phyloP scores from a whole-genome alignment of 2,113 vertebrate species.

The Ivindomyrus marchei region DNA sequence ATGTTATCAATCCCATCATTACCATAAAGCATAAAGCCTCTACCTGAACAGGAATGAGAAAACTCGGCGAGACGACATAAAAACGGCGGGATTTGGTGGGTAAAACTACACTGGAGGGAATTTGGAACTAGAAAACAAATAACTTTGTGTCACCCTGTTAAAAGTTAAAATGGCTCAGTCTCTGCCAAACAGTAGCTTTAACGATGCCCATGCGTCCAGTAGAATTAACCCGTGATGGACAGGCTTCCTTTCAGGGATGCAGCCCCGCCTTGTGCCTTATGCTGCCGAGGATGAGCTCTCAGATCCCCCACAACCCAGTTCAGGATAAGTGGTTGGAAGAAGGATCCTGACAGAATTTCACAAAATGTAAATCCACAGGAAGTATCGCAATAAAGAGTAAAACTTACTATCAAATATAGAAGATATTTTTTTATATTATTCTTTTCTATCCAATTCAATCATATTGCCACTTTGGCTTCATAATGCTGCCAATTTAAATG shows the following conservation, averaged over 20 bases:
- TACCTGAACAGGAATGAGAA: too few relatives aligned
- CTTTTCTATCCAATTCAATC: not conserved
- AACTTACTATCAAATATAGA: not conserved
- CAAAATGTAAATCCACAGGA: not conserved
- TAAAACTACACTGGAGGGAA: too few relatives aligned
- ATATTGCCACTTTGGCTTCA: not conserved
- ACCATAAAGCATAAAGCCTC: too few relatives aligned
- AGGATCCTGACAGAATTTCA: not conserved
- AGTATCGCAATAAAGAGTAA: not conserved
- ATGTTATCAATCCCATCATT: too few relatives aligned
- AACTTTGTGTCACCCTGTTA: not conserved
- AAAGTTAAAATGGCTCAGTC: not conserved
- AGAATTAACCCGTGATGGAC: not conserved
- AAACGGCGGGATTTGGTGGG: too few relatives aligned
- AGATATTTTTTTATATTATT: not conserved
- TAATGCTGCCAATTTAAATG: not conserved
- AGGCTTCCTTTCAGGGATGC: not conserved
- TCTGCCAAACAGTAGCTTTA: not conserved
- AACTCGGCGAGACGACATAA: too few relatives aligned
- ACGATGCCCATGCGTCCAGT: not conserved
- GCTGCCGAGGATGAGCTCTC: not conserved
- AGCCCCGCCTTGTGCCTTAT: not conserved
- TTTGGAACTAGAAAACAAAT: not conserved
- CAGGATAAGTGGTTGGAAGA: not conserved
- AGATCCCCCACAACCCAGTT: not conserved